Base-by-base conservation (phyloP, 1,140 invertebrate genomes). In the Drosophila suzukii region DNA sequence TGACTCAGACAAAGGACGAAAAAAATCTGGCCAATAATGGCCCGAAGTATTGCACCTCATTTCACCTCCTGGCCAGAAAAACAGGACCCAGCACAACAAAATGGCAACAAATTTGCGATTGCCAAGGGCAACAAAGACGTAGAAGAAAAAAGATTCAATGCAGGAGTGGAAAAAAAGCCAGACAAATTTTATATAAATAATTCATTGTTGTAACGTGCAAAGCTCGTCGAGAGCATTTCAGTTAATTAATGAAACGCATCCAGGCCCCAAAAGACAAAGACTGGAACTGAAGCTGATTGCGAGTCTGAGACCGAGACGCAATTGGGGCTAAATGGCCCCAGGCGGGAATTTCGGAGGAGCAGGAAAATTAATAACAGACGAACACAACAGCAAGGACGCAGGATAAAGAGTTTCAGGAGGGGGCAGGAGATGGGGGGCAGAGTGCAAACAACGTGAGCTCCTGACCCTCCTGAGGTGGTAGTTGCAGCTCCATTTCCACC, bases 151-250 rank as follows among this genome's bases (percentile, higher is more conserved):
- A 67, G 50, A 74, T 67, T 46, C 12, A 30, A 51, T 24, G 39
- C 55, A 71, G 49, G 13, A 73, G 20, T 39, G 57, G 50, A 70
- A 76, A 71, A 82, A 85, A 86, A 75, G 66, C 82, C 86, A 91
- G 90, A 91, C 90, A 80, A 76, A 90, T 81, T 91, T 84, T 74
- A 80, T 84, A 91, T 91, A 91, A 91, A 91, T 91, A 90, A 91
- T 91, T 91, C 90, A 91, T 85, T 88, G 77, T 91, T 91, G 90
- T 91, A 91, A 90, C 85, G 90, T 91, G 85, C 74, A 81, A 90
- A 91, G 75, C 90, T 88, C 85, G 75, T 80, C 75, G 90, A 78
- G 81, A 81, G 67, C 70, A 81, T 91, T 91, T 90, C 67, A 85
- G 90, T 91, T 91, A 91, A 91, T 91, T 91, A 91, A 91, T 88